phyloP scores from a whole-genome alignment of 2,797 vertebrate genomes.

The Alectoris magna region DNA sequence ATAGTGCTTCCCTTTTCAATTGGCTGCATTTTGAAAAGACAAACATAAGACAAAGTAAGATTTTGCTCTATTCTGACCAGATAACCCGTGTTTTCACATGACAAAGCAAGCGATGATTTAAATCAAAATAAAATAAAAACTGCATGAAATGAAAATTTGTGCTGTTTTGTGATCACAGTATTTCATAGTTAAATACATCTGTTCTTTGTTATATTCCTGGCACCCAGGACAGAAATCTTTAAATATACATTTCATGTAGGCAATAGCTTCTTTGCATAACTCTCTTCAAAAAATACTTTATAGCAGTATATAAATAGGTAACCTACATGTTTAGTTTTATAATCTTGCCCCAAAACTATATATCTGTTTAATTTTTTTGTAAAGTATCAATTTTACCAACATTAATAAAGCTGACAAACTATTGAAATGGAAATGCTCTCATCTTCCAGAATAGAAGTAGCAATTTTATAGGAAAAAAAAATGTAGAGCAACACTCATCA shows the following conservation, averaged over 20 bases:
- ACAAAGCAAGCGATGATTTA: slow-evolving; percentile 79
- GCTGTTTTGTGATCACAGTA: slow-evolving; percentile 81
- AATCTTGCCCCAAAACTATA: slow-evolving; percentile 77
- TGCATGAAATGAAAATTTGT: slow-evolving; percentile 80
- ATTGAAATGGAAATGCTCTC: slow-evolving; percentile 78
- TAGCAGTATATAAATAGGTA: slow-evolving; percentile 82
- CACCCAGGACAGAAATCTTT: slow-evolving; percentile 80
- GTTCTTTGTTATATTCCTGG: slow-evolving; percentile 79
- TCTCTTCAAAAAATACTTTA: slow-evolving; percentile 83
- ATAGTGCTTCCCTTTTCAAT: slow-evolving; percentile 87
- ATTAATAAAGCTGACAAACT: slow-evolving; percentile 81
- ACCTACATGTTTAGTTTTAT: slow-evolving; percentile 76
- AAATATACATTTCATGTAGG: slow-evolving; percentile 85
- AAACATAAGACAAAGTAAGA: slow-evolving; percentile 76
- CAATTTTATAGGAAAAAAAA: slow-evolving; percentile 68
- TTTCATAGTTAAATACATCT: slow-evolving; percentile 81
- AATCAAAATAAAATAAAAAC: slow-evolving; percentile 73
- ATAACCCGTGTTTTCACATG: slow-evolving; percentile 77
- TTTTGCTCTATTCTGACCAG: slow-evolving; percentile 75
- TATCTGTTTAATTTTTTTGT: slow-evolving; percentile 71
- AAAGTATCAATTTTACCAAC: slow-evolving; percentile 70
- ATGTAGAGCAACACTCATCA: slow-evolving; percentile 79
- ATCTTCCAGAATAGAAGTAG: slow-evolving; percentile 72
- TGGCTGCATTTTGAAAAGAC: slow-evolving; percentile 79
- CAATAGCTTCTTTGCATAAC: slow-evolving; percentile 80